Conservation (phyloP, 1,140 invertebrate genomes). For the Drosophila auraria region DNA sequence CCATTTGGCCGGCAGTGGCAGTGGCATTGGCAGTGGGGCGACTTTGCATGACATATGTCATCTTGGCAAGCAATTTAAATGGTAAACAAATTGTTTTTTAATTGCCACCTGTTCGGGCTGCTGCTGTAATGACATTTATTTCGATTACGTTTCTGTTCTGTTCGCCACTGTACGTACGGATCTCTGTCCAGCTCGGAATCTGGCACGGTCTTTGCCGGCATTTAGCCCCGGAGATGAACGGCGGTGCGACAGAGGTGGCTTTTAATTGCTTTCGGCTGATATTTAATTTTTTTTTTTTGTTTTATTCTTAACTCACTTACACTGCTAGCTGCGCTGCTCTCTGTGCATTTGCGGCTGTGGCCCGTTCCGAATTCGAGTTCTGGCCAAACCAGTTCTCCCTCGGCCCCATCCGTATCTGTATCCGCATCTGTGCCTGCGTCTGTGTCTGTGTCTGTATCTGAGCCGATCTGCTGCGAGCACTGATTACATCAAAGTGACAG, state of each 20-base stretch:
- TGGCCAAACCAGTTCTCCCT: constrained; percentile 59
- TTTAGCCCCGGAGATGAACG: constrained; percentile 50
- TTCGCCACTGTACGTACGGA: neutral
- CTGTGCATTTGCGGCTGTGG: constrained; percentile 10
- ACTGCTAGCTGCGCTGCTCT: neutral
- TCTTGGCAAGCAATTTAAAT: constrained; percentile 75
- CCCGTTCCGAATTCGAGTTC: constrained; percentile 19
- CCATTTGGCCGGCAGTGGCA: constrained; percentile 22
- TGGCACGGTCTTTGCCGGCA: constrained; percentile 34
- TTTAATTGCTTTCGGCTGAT: constrained; percentile 70
- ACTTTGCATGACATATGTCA: constrained; percentile 76
- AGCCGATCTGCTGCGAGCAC: constrained; percentile 29
- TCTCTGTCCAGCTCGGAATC: constrained; percentile 25
- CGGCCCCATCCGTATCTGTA: neutral
- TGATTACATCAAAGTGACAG: constrained; percentile 49
- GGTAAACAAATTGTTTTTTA: constrained; percentile 78
- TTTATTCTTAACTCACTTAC: constrained; percentile 9
- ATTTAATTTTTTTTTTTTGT: constrained; percentile 18
- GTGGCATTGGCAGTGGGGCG: constrained; percentile 20
- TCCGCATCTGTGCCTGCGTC: neutral
- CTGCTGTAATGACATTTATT: constrained; percentile 73
- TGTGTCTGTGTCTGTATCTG: neutral
- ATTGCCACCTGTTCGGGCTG: constrained; percentile 70
- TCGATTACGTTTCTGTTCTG: constrained; percentile 54
- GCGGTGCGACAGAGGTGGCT: constrained; percentile 42